Conservation (phyloP, 2,888 invertebrate genomes). For the Cosmia trapezina region DNA sequence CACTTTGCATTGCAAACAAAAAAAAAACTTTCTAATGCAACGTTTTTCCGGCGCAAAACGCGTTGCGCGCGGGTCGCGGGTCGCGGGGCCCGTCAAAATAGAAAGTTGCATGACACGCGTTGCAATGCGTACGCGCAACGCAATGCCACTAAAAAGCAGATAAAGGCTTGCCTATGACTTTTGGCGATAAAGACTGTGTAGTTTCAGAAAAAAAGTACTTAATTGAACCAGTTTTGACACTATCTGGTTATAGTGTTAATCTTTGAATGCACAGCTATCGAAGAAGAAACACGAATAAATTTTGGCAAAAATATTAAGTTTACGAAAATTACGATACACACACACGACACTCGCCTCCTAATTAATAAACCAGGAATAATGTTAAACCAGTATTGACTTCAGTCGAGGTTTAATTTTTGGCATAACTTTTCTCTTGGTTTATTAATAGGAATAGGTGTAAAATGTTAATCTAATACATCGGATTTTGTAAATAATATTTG, state of each 20-base stretch:
- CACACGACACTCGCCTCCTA: not conserved
- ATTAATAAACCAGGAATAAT: not conserved
- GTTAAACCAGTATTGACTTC: not conserved
- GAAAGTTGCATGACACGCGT: conserved; percentile 84
- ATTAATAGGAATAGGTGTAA: not conserved
- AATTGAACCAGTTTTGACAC: not conserved
- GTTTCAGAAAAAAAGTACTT: not conserved
- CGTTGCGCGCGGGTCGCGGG: conserved; percentile 60
- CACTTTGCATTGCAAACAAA: conserved; percentile 73
- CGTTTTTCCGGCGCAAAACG: conserved; percentile 75
- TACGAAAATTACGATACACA: not conserved
- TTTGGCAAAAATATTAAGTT: not conserved
- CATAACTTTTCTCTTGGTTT: not conserved
- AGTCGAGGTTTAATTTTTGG: not conserved
- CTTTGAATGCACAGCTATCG: not conserved
- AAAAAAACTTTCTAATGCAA: conserved; percentile 83
- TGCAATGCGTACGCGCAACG: conserved; percentile 79
- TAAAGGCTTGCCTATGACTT: conserved; percentile 9
- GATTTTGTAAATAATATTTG: not conserved
- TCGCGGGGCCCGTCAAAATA: conserved; percentile 77
- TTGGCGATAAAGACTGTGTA: not conserved
- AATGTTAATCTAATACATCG: not conserved
- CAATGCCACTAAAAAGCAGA: conserved; percentile 28
- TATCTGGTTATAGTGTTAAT: not conserved
- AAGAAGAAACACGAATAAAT: not conserved